Base-by-base conservation (phyloP, 2,888 invertebrate genomes). In the Autographa pulchrina region DNA sequence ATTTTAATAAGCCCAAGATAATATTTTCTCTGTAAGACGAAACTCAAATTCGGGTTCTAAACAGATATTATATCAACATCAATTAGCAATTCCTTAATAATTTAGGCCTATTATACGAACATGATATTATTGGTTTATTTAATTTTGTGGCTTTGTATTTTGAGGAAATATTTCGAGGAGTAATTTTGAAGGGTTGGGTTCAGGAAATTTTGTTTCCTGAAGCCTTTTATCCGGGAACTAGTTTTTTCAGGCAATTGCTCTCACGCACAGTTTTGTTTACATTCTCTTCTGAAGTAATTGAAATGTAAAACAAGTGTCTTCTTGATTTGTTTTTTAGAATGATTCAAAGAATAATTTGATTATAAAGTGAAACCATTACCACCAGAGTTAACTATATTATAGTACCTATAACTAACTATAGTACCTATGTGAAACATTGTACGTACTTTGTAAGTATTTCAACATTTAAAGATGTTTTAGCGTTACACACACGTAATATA, bases 1-100 rank as follows among this genome's bases (percentile, higher is more conserved):
- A 78, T 79, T 81, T 79, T 78, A 78, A 81, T 81, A 81, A 71
- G 67, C 32, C 38, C 31, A n/a, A 80, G 65, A 79, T 66, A 81
- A 74, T 68, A 74, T 70, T 77, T 70, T 66, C 68, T 25, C 41
- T 52, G 77, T 66, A 70, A 81, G 64, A 31, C 56, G 72, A 77
- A 48, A 65, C 77, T 76, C 68, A 52, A 65, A 56, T 59, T 72
- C 54, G 35, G 20, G 25, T 70, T 54, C n/a, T 62, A 54, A 41
- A 69, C n/a, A 75, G 59, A 52, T 65, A 74, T 75, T 65, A 62
- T 63, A 66, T 54, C 41, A 75, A 67, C 11, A 54, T 18, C 59
- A 65, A 65, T 65, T 61, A 64, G 54, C 35, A 25, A 43, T 68
- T 58, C 68, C 18, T 56, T 67, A 38, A 20, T 67, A 64, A 74